These are phyloP conservation scores for Neotragus moschatus DNA, from an alignment of 2,113 vertebrate species.

Conservation along the genomic window DNA sequence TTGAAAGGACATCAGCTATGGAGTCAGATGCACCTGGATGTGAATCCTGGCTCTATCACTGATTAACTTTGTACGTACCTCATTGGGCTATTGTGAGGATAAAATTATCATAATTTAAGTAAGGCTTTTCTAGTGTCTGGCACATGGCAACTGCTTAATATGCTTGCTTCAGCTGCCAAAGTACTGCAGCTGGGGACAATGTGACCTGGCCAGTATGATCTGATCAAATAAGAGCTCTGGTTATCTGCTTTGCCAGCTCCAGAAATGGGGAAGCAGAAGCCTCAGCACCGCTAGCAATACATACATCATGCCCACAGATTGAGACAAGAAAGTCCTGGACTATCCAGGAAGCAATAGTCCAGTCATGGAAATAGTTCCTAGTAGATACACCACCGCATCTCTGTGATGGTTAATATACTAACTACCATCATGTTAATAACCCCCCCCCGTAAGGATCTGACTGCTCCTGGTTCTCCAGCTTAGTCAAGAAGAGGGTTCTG, in stretches of 20 bases:
- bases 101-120: constrained; percentile 18
- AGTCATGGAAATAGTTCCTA: not conserved
- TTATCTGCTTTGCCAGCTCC: constrained; percentile 17
- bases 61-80: constrained; percentile 23
- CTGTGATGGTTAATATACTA: not conserved
- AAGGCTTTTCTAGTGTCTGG: constrained; percentile 4
- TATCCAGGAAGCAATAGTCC: not conserved
- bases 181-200: constrained; percentile 10
- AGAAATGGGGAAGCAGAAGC: not conserved
- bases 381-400: not conserved
- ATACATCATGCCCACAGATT: not conserved
- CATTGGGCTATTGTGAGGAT: constrained; percentile 16
- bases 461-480: not conserved
- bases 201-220: constrained; percentile 24
- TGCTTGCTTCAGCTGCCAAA: constrained; percentile 43
- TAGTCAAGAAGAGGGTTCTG: not conserved
- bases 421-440: not conserved
- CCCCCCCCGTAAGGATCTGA: not conserved
- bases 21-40: constrained; percentile 42
- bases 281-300: not conserved
- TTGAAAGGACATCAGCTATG: constrained; percentile 49
- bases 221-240: not conserved
- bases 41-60: constrained; percentile 35
- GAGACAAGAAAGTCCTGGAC: not conserved
- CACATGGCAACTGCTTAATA: constrained; percentile 24